Conservation (phyloP, 2,797 vertebrate species). For the Ctenopoma kingsleyae region DNA sequence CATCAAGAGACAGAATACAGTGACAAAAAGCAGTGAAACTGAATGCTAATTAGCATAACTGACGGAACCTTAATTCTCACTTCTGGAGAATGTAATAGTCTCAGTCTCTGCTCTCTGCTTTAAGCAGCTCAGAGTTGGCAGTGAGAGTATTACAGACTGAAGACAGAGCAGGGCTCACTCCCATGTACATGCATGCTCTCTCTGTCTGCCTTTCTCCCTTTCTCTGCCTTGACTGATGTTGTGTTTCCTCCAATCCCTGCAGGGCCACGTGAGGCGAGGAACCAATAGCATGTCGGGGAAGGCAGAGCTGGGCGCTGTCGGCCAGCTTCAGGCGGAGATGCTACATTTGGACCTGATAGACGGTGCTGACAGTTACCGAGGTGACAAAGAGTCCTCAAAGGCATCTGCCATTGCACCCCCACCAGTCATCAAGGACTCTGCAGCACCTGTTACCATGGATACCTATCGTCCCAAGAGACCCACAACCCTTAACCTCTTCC, state of each 20-base stretch:
- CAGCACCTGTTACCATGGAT: conserved; percentile 86
- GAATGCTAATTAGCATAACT: background rate
- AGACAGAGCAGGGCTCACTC: conserved; percentile 67
- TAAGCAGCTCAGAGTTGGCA: conserved; percentile 55
- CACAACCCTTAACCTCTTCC: conserved; percentile 96
- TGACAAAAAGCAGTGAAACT: background rate
- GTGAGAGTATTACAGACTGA: conserved; percentile 59
- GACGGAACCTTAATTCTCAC: background rate
- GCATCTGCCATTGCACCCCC: conserved; percentile 75
- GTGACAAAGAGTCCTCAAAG: conserved; percentile 76
- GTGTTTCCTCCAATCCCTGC: conserved; percentile 73
- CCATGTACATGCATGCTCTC: conserved; percentile 39
- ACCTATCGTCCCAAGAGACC: conserved; percentile 94
- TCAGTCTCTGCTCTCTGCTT: conserved; percentile 24
- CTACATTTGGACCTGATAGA: conserved; percentile 96
- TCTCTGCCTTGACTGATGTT: conserved; percentile 54
- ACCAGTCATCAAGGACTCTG: conserved; percentile 71
- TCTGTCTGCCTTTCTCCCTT: conserved; percentile 25
- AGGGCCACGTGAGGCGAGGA: conserved; percentile 89
- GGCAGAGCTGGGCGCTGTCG: conserved; percentile 87
- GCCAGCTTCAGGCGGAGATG: conserved; percentile 94
- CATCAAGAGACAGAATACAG: background rate
- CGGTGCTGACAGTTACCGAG: conserved; percentile 87
- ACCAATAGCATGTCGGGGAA: conserved; percentile 84
- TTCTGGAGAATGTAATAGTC: conserved; percentile 16